These are phyloP conservation scores for Thamnaconus septentrionalis DNA, from an alignment of 2,113 vertebrate genomes.

Conservation along the genomic window DNA sequence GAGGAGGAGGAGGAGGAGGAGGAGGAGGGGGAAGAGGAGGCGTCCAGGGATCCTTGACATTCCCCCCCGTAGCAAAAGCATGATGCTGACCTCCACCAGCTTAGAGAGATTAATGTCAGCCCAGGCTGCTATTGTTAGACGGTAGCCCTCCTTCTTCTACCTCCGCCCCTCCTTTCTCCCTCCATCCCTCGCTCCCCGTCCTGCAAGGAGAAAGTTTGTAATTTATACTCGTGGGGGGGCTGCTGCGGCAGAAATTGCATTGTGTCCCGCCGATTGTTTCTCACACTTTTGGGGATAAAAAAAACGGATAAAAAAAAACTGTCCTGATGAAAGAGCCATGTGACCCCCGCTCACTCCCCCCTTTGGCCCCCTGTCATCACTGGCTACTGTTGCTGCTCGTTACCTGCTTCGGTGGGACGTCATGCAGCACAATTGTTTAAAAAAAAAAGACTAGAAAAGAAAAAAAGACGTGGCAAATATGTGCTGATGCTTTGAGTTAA, in stretches of 20 bases:
- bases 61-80: constrained; percentile 45
- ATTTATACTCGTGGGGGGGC: constrained; percentile 47
- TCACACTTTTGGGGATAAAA: too few species aligned
- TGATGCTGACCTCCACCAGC: constrained; percentile 64
- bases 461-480: constrained; percentile 28
- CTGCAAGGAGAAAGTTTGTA: constrained; percentile 52
- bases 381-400: constrained; percentile 25
- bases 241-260: constrained; percentile 50
- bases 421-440: constrained; percentile 1
- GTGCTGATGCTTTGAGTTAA: constrained; percentile 12
- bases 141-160: constrained; percentile 16
- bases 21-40: constrained; percentile 20
- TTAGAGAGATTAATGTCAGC: constrained; percentile 71
- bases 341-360: constrained; percentile 53
- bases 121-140: constrained; percentile 65
- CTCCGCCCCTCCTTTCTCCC: constrained; percentile 15
- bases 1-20: background rate
- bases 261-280: constrained; percentile 20
- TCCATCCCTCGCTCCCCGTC: background rate
- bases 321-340: constrained; percentile 42
- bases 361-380: constrained; percentile 42
- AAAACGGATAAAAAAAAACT: background rate
- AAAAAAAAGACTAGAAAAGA: constrained; percentile 4
- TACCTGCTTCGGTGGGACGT: constrained; percentile 39
- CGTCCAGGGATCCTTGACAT: constrained; percentile 66